Evolutionary conservation across 2,888 invertebrate genomes (phyloP), one percentile per base, ranked within the genome.

Genomic region (Amphipyra berbera): DNA sequence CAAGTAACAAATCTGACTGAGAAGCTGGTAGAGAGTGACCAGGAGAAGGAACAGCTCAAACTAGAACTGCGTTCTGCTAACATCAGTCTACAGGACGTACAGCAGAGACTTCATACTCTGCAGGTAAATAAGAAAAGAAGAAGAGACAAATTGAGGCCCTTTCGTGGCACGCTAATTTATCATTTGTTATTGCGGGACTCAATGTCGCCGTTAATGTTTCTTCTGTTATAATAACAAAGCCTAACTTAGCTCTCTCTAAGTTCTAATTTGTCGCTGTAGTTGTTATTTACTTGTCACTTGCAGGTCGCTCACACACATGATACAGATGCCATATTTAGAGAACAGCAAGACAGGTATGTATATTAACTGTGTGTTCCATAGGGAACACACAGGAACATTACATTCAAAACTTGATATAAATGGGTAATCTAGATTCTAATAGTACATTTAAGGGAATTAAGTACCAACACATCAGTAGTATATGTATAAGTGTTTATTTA

Each of bases 251-350:
- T 21, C 3, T 21, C 21, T 21, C 21, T 21, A 21, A 21, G 21
- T 21, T 21, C 3, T 21, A 21, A 21, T 21, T 21, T 21, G 21
- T 21, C 3, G 21, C 21, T 21, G 21, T 21, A 21, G 21, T 21
- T 21, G 21, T 21, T 21, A 21, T 21, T 21, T 21, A 21, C 21
- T 27, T 46, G 35, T 53, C 63, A 6, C 35, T 87, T 81, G 4
- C 84, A 95, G 94, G 91, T 93, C 45, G 90, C 94, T 13, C 94
- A 92, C 50, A 89, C 90, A 1, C 95, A 95, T 65, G 92, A 94
- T 58, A 94, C 94, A 9, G 95, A 95, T 75, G 89, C 92, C 6
- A 77, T 95, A 59, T 95, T 95, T 66, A 88, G 93, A 67, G 94
- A 94, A 75, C 95, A 95, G 65, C 95, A 95, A 84, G 94, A 94